Evolutionary conservation across 2,113 vertebrate genomes (phyloP), one percentile per base, ranked within the genome.

Genomic region (Myotis brandtii): DNA sequence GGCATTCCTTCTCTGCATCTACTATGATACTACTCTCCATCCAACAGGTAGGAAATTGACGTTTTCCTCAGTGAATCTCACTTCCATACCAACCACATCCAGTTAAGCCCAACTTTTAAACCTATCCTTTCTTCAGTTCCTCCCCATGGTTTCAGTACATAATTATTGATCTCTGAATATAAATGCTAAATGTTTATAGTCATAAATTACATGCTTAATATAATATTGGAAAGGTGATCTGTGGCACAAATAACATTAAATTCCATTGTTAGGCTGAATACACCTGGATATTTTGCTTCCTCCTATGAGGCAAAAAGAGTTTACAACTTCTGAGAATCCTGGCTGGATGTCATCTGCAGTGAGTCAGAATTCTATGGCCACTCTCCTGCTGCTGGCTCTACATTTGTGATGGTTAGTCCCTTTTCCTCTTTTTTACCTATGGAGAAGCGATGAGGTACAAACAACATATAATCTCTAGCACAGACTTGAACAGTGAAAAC

Each of bases 161-260:
- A 43, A 10, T 20, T 48, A 76, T 2, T 93, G 85, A 69, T 75
- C 50, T 80, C 86, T 86, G 66, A 81, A 92, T 16, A 62, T 73
- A 48, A 90, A 77, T 67, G 46, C 1, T 66, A 21, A 86, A 50
- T 85, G 30, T 37, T 54, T 59, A 50, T 0, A 62, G n/a, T 70
- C 48, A 70, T 62, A 95, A 95, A 77, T 46, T 90, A 54, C n/a
- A 73, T 52, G 30, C 48, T 90, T 76, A 40, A 59, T 37, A 23
- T 46, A 75, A 89, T 77, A 43, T 5, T 73, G 32, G 20, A 76
- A 48, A 66, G 3, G 64, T 23, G 30, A 79, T 86, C 7, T 14
- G 9, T 59, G 43, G 14, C 9, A 75, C 11, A 85, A 83, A 72
- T 32, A 86, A 48, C 89, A 43, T 54, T 20, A 59, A n/a, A 91